Base-by-base conservation (phyloP, 2,888 invertebrate genomes). In the Clostera curtula region DNA sequence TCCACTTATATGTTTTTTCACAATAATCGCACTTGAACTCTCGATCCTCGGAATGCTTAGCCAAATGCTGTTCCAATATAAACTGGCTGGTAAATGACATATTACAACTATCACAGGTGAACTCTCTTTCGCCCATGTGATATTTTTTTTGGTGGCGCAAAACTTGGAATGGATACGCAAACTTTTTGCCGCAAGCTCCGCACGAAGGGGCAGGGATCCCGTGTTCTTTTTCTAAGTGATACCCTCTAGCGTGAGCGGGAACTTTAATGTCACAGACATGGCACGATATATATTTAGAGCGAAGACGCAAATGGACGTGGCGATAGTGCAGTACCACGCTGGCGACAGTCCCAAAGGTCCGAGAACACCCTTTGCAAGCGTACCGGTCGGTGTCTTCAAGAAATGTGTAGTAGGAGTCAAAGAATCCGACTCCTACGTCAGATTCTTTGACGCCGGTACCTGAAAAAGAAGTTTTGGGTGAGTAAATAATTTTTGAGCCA, bases 111-210 rank as follows among this genome's bases (percentile, higher is more conserved):
- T 27, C 17, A 12, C 68, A 68, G 1, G 27, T 24, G 20, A 45
- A 53, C 1, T 38, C 36, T 18, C 46, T 60, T 20, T 68, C 69
- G 2, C 56, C 61, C 67, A 68, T 65, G 25, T 68, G 69, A 5
- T 41, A 30, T 1, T 29, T 25, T 40, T 55, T 64, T 27, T 67
- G 68, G 11, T 66, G 66, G 1, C 42, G 34, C 16, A 64, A 24
- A 4, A 66, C 56, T 32, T 46, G 43, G 9, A 45, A 48, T 0
- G 59, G 62, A 27, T 40, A 65, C 0, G 56, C 40, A 33, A 68
- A 68, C 24, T 65, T 68, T 29, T 60, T 64, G 4, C 63, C 66
- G 36, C 68, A 69, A 1, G 59, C 62, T 0, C 48, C 48, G 27
- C 68, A 67, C 0, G 40, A 42, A 1, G 68, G 68, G 1, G 56